phyloP scores from a whole-genome alignment of 2,888 invertebrate species.

The Plutella xylostella region DNA sequence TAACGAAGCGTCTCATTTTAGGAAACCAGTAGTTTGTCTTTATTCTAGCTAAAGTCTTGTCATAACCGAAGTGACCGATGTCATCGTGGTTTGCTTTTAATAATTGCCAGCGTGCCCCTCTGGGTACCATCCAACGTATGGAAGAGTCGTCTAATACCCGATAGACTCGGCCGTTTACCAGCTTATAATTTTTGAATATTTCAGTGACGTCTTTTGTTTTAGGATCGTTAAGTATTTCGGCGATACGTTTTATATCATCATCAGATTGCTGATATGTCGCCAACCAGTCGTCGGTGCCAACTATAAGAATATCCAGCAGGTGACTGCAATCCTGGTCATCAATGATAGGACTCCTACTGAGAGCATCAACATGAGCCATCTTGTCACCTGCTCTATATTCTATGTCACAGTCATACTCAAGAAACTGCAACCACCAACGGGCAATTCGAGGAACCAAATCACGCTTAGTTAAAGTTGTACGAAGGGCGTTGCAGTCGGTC shows the following conservation, averaged over 20 bases:
- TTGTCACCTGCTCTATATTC: conserved; percentile 19
- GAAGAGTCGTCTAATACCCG: conserved; percentile 1
- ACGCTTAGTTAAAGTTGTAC: conserved; percentile 24
- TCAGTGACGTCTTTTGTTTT: background rate
- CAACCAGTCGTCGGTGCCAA: conserved; percentile 7
- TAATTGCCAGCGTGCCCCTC: conserved; percentile 17
- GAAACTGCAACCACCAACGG: conserved; percentile 26
- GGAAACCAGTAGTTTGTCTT: conserved; percentile 15
- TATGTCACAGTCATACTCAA: conserved; percentile 25
- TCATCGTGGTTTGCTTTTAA: conserved; percentile 17
- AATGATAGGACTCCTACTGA: background rate
- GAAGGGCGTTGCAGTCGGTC: conserved; percentile 29
- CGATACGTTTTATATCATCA: conserved; percentile 2
- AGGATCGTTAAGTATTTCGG: conserved; percentile 5
- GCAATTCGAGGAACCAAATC: conserved; percentile 26
- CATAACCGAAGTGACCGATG: conserved; percentile 19
- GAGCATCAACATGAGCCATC: conserved; percentile 18
- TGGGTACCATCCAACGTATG: conserved; percentile 18
- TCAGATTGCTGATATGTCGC: conserved; percentile 7
- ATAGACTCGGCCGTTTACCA: background rate
- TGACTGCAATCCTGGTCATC: background rate
- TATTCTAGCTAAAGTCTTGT: conserved; percentile 18
- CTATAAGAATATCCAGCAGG: conserved; percentile 3
- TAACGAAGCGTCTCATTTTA: conserved; percentile 5
- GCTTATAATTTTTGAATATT: background rate